Evolutionary conservation across 2,888 invertebrate genomes (phyloP).

Genomic region (Sisyra nigra): DNA sequence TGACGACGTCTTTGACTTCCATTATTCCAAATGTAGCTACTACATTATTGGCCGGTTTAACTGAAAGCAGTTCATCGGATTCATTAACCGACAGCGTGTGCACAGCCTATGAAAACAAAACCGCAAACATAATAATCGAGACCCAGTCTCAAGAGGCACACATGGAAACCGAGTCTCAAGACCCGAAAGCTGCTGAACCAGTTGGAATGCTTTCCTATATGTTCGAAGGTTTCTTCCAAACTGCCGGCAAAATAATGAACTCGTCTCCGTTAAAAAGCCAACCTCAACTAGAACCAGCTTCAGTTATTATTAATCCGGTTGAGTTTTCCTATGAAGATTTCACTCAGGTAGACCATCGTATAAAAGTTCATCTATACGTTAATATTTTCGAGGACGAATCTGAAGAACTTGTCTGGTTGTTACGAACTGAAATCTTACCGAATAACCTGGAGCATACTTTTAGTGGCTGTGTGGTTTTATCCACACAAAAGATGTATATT

Average conservation of each 20-base stretch:
- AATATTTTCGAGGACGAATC: constrained; percentile 34
- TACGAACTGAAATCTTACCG: constrained; percentile 30
- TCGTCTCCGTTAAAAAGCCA: constrained; percentile 22
- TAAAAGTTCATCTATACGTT: constrained; percentile 38
- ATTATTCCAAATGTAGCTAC: constrained; percentile 14
- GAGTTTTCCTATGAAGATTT: constrained; percentile 37
- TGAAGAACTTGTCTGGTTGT: constrained; percentile 35
- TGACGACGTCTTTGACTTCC: constrained; percentile 27
- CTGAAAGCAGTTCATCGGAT: constrained; percentile 45
- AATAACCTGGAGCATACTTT: constrained; percentile 21
- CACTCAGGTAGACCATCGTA: constrained; percentile 35
- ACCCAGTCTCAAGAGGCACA: background rate
- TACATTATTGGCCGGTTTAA: constrained; percentile 26
- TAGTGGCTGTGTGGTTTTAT: constrained; percentile 32
- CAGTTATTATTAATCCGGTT: constrained; percentile 17
- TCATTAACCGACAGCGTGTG: constrained; percentile 43
- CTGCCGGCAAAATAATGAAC: constrained; percentile 27
- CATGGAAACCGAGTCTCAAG: constrained; percentile 12
- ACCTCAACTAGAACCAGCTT: constrained; percentile 16
- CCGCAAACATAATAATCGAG: constrained; percentile 3
- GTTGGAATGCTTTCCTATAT: constrained; percentile 19
- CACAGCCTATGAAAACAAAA: constrained; percentile 34
- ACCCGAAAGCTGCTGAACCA: constrained; percentile 5
- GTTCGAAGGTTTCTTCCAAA: constrained; percentile 33
- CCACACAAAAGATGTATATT: constrained; percentile 33